Evolutionary conservation across 2,113 vertebrate genomes (phyloP).

Genomic region (Chascanopsetta lugubris): DNA sequence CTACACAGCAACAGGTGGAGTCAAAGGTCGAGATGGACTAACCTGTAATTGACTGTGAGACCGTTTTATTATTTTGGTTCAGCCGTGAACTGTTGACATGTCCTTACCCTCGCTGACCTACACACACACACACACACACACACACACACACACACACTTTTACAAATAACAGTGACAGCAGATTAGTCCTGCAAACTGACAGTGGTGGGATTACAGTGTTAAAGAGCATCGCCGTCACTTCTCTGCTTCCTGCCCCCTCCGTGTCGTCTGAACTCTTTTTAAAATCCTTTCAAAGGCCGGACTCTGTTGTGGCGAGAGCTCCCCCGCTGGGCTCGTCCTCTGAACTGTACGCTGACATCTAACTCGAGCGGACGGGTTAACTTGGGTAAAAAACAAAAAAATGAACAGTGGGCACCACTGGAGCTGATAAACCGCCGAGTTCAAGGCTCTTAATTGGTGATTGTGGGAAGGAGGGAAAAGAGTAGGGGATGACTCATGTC

Average conservation of each 20-base stretch:
- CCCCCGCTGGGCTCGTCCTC: slow-evolving; percentile 63
- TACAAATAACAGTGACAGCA: slow-evolving; percentile 50
- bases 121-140: background rate
- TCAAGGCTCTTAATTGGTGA: slow-evolving; percentile 50
- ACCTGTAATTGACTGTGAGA: slow-evolving; percentile 46
- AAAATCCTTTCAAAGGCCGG: slow-evolving; percentile 73
- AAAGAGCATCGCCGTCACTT: slow-evolving; percentile 55
- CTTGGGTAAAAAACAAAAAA: slow-evolving; percentile 53
- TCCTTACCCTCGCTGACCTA: background rate
- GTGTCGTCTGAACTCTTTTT: slow-evolving; percentile 69
- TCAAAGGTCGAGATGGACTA: slow-evolving; percentile 28
- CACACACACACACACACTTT: slow-evolving; percentile 3
- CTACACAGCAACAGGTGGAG: slow-evolving; percentile 41
- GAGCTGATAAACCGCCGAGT: slow-evolving; percentile 31
- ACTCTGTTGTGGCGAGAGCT: slow-evolving; percentile 50
- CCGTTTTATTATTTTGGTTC: slow-evolving; percentile 40
- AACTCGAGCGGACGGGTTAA: slow-evolving; percentile 71
- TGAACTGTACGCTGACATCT: slow-evolving; percentile 62
- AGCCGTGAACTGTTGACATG: slow-evolving; percentile 25
- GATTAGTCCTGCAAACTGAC: slow-evolving; percentile 63
- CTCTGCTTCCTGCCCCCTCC: slow-evolving; percentile 65
- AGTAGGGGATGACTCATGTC: slow-evolving; percentile 40
- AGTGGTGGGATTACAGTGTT: slow-evolving; percentile 72
- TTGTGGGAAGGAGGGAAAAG: slow-evolving; percentile 16
- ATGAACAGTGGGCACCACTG: slow-evolving; percentile 18